Conservation (phyloP, 2,797 vertebrate species). For the Leucoraja ocellata region DNA sequence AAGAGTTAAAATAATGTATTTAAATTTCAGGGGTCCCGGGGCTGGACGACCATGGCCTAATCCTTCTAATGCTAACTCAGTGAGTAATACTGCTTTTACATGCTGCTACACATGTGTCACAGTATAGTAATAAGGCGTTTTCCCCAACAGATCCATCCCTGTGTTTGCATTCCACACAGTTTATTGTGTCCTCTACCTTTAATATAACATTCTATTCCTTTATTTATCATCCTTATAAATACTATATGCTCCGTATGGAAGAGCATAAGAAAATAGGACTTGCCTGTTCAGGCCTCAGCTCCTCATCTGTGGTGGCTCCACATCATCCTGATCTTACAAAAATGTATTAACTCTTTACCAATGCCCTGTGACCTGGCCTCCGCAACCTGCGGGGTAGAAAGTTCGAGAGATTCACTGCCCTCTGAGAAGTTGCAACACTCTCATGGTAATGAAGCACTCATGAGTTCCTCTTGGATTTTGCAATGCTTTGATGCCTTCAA, state of each 20-base stretch:
- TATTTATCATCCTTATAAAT: neutral
- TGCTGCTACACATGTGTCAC: neutral
- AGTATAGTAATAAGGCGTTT: too few species aligned
- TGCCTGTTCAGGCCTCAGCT: too few species aligned
- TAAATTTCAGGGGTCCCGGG: slow-evolving; percentile 76
- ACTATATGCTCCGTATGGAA: neutral
- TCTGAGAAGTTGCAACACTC: neutral
- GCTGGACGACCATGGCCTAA: slow-evolving; percentile 95
- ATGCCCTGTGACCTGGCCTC: too few species aligned
- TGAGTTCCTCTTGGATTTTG: neutral
- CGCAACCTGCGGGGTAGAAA: too few species aligned
- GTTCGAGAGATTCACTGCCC: too few species aligned
- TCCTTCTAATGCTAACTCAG: slow-evolving; percentile 94
- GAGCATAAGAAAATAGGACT: too few species aligned
- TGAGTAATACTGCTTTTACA: slow-evolving; percentile 60
- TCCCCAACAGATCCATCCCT: neutral
- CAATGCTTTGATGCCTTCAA: neutral
- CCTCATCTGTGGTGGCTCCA: too few species aligned
- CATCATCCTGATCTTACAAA: too few species aligned
- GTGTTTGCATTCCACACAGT: neutral
- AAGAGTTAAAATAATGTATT: neutral
- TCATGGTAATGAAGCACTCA: neutral
- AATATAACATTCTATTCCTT: neutral
- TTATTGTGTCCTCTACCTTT: neutral
- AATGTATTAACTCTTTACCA: too few species aligned